Evolutionary conservation across 2,113 vertebrate genomes (phyloP), one percentile per base, ranked within the genome.

Genomic region (Phaetusa simplex): DNA sequence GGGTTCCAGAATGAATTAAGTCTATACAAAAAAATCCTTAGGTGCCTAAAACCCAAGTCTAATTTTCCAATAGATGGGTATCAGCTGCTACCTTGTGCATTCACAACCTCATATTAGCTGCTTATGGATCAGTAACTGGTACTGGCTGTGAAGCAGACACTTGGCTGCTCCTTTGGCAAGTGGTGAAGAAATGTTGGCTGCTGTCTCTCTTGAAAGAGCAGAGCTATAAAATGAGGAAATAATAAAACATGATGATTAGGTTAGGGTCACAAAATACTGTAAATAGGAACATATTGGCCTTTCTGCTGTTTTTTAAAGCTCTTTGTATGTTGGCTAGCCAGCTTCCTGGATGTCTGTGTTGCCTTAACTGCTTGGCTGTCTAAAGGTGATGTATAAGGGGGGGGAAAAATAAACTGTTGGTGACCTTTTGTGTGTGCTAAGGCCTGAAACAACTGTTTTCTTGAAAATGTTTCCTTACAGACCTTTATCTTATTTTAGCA

Each of bases 61-160:
- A 82, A 95, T 97, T 97, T 98, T 97, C 94, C 82, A 90, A 84
- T 65, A 81, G 82, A 95, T n/a, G 77, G 52, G 81, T 73, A 91
- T 97, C 96, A 97, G 96, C 96, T 98, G 96, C 88, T 96, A 69
- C 56, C 84, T 85, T 69, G 58, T 78, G 59, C 70, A 34, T 93
- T 93, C 64, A 45, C 52, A 78, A 26, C 59, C 86, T 86, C 21
- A 0, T 24, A 40, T 81, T 95, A 87, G 73, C 85, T 87, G 88
- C 83, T 91, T 70, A n/a, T 92, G 93, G 77, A 73, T 95, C 80
- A 52, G 89, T 97, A 95, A 88, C 65, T 82, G 77, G 58, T 64
- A 16, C 11, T 97, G 96, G 91, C 96, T 95, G 77, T 55, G 87
- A 90, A 90, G 77, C 61, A 90, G 77, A 43, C 53, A 72, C 93